Conservation (phyloP, 2,797 vertebrate genomes). For the Enteromius afrohamiltoni region DNA sequence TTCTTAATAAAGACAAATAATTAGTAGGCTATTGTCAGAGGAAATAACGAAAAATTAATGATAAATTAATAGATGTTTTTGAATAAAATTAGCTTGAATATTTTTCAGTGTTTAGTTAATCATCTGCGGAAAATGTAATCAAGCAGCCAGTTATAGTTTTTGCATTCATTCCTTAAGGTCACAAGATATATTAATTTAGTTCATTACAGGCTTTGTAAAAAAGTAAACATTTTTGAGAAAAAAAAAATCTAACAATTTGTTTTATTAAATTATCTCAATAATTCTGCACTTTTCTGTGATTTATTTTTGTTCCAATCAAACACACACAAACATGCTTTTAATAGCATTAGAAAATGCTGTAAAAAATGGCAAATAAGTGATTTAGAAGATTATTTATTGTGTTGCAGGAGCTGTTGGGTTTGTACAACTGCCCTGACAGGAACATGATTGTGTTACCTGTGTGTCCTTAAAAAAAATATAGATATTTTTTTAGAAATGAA, state of each 20-base stretch:
- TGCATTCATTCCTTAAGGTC: background rate
- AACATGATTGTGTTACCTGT: background rate
- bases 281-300: background rate
- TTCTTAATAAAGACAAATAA: background rate
- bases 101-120: constrained; percentile 23
- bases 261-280: background rate
- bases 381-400: background rate
- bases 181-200: background rate
- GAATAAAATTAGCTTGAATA: constrained; percentile 11
- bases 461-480: background rate
- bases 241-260: background rate
- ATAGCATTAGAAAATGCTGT: background rate
- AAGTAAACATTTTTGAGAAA: background rate
- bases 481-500: background rate
- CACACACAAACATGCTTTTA: background rate
- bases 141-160: constrained; percentile 6
- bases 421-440: background rate
- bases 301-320: background rate
- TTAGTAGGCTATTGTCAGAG: background rate
- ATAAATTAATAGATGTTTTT: background rate
- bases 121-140: constrained; percentile 10
- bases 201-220: background rate
- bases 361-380: background rate
- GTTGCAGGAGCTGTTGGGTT: background rate
- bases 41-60: background rate